phyloP scores from a whole-genome alignment of 2,888 invertebrate species.

The Leptinotarsa tumamoca region DNA sequence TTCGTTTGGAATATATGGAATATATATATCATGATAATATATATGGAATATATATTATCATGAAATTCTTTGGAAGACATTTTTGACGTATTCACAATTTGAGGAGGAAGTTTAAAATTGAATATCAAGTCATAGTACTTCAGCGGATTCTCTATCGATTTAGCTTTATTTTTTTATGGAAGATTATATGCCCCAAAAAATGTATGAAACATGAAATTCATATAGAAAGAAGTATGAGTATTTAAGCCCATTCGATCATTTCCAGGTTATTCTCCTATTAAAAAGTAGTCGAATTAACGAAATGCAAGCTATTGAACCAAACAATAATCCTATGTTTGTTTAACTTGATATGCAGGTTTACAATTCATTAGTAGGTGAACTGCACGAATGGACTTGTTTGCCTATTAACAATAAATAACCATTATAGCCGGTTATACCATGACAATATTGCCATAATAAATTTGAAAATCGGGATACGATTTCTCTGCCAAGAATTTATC shows the following conservation, averaged over 20 bases:
- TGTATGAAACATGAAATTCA: no score
- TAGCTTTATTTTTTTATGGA: no score
- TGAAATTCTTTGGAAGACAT: no score
- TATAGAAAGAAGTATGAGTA: no score
- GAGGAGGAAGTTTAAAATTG: no score
- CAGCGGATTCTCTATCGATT: no score
- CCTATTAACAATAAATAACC: constrained; percentile 14
- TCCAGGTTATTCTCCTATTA: background rate
- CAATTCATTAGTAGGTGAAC: constrained; percentile 18
- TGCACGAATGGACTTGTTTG: constrained; percentile 16
- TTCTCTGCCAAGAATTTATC: constrained; percentile 33
- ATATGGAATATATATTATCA: no score
- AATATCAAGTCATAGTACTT: no score
- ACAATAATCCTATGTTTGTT: constrained; percentile 3
- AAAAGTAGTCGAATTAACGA: background rate
- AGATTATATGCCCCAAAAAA: no score
- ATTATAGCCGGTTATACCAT: constrained; percentile 5
- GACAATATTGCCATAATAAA: constrained; percentile 32
- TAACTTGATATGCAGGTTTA: constrained; percentile 11
- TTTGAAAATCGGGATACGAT: constrained; percentile 23
- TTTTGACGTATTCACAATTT: no score
- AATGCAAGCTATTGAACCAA: background rate
- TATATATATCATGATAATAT: no score
- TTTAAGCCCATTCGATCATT: background rate
- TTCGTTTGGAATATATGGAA: no score